Evolutionary conservation across 2,888 invertebrate genomes (phyloP), one percentile per base, ranked within the genome.

Genomic region (Malacosoma neustria): DNA sequence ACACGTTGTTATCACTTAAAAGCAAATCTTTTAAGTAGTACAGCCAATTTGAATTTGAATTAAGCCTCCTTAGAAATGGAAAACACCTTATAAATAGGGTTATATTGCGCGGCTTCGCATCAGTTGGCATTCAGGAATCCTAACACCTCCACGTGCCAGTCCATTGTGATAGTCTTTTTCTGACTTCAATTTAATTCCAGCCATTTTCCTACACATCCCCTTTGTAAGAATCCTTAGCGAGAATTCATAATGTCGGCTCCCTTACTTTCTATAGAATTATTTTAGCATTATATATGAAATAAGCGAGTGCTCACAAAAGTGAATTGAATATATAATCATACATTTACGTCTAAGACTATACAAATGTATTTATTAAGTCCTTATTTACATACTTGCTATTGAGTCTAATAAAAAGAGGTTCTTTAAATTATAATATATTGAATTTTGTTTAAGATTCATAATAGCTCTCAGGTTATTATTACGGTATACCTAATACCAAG

Each of bases 121-220:
- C 51, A 68, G 63, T 57, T 54, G 51, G 58, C 56, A 71, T 72
- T 70, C 73, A 71, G 54, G 49, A 53, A 56, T 55, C 56, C 57
- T 58, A 51, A 51, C 49, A 57, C 57, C 56, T 61, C 56, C 54
- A 50, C 55, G 49, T 50, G 57, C 62, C 54, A 51, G 48, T 48
- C 63, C 49, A 72, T 80, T 77, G 76, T 76, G 60, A 47, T 54
- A 49, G 57, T 59, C 67, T 71, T 72, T 70, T 72, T 65, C 62
- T 51, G 60, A 62, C 61, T 71, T 72, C 65, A 70, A 76, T 75
- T 69, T 69, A 69, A 72, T 74, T 70, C 71, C 61, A 70, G 61
- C 57, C 66, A 57, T 67, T 68, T 69, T 59, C 55, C 56, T 64
- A 59, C 59, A 57, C 57, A 51, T 52, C 47, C 57, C 52, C 57